Percentiles rank a stretch among this genome's conserved stretches.
phyloP scores from a whole-genome alignment of 1,140 invertebrate genomes.

The Tribolium madens region DNA sequence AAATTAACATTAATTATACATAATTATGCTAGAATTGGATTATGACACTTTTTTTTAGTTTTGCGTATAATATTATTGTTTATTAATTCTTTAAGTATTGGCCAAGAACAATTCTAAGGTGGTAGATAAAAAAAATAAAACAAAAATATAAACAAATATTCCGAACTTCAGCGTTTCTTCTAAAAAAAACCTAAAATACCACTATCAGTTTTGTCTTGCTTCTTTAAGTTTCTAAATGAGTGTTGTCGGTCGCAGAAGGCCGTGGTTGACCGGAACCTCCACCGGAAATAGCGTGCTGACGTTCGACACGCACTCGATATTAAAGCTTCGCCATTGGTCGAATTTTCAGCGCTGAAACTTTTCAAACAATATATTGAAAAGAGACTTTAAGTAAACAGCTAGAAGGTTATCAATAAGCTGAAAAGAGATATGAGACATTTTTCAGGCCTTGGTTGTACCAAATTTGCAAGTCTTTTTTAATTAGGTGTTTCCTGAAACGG shows the following conservation, averaged over 20 bases:
- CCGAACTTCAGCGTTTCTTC: no score
- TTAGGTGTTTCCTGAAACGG: not conserved
- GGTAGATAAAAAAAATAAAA: no score
- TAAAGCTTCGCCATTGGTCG: conserved; percentile 1
- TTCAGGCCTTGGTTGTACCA: not conserved
- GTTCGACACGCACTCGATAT: conserved; percentile 44
- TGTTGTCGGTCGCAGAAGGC: conserved; percentile 23
- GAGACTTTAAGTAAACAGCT: conserved; percentile 27
- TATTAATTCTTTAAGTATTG: no score
- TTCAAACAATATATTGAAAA: conserved; percentile 65
- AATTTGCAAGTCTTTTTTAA: not conserved
- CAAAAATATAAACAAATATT: no score
- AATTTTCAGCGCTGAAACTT: conserved; percentile 66
- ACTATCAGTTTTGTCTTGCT: no score
- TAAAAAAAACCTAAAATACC: no score
- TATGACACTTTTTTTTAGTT: no score
- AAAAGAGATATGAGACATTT: not conserved
- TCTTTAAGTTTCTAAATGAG: not conserved
- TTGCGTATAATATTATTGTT: no score
- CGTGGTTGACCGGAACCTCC: conserved; percentile 40
- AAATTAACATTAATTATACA: no score
- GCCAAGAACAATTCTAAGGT: no score
- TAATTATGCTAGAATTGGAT: no score
- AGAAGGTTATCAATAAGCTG: not conserved
- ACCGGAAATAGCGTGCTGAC: conserved; percentile 47